Evolutionary conservation across 2,888 invertebrate genomes (phyloP).

Genomic region (Eumacrocentrus americanus): DNA sequence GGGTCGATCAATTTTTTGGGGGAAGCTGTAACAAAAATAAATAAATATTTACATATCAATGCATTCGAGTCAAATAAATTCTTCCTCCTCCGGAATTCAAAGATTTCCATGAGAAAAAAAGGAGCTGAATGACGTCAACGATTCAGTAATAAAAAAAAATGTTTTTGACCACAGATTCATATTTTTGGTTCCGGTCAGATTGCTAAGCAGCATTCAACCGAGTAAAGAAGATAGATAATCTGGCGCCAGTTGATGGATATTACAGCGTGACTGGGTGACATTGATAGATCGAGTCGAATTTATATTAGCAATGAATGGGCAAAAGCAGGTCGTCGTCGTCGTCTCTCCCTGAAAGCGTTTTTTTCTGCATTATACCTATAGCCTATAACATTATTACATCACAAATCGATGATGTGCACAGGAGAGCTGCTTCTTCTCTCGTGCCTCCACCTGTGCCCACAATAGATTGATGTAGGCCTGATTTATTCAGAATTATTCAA

Average conservation of each 20-base stretch:
- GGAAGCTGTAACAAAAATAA: constrained; percentile 50
- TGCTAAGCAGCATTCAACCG: no score
- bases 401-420: not conserved
- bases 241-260: no score
- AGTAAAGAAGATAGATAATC: no score
- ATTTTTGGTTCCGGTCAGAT: no score
- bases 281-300: not conserved
- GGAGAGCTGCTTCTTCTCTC: not conserved
- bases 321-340: not conserved
- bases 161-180: no score
- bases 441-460: no score
- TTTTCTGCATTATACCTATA: no score
- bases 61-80: not conserved
- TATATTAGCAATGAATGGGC: not conserved
- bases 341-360: not conserved
- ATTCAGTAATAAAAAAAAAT: no score
- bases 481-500: constrained; percentile 21
- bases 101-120: no score
- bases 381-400: constrained; percentile 6
- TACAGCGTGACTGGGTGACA: no score
- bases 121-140: no score
- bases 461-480: not conserved
- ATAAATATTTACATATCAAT: not conserved
- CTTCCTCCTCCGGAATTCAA: no score
- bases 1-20: constrained; percentile 58